phyloP scores from a whole-genome alignment of 2,797 vertebrate genomes.

The Ibycter americanus region DNA sequence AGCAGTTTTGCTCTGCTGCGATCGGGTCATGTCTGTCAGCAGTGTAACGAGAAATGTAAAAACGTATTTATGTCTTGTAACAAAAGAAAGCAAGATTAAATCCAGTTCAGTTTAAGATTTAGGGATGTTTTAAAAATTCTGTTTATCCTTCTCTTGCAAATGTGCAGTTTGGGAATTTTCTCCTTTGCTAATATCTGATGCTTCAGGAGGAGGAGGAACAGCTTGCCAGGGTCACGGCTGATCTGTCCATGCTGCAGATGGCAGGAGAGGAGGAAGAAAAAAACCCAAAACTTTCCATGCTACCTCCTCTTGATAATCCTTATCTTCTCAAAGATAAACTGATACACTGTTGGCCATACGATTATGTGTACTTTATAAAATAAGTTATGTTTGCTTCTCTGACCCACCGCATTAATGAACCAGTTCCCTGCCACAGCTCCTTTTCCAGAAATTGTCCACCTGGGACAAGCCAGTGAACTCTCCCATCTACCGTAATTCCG shows the following conservation, averaged over 20 bases:
- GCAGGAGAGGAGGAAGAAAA: background rate
- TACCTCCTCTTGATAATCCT: background rate
- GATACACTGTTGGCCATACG: background rate
- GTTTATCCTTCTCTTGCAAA: background rate
- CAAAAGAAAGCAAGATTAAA: constrained; percentile 12
- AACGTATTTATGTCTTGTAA: background rate
- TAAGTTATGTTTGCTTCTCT: background rate
- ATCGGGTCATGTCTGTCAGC: background rate
- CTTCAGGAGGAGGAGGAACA: background rate
- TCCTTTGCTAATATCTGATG: background rate
- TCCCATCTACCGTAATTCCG: background rate
- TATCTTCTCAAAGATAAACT: constrained; percentile 12
- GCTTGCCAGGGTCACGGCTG: background rate
- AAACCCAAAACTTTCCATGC: background rate
- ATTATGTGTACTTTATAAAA: background rate
- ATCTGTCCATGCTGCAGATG: background rate
- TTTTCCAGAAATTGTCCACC: background rate
- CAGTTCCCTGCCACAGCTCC: background rate
- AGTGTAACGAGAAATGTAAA: background rate
- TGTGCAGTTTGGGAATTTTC: background rate
- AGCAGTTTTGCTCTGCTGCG: background rate
- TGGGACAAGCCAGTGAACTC: background rate
- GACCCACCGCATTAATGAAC: background rate
- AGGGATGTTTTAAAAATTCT: background rate
- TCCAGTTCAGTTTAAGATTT: background rate